Evolutionary conservation across 2,888 invertebrate genomes (phyloP), one percentile per base, ranked within the genome.

Genomic region (Volucella bombylans): DNA sequence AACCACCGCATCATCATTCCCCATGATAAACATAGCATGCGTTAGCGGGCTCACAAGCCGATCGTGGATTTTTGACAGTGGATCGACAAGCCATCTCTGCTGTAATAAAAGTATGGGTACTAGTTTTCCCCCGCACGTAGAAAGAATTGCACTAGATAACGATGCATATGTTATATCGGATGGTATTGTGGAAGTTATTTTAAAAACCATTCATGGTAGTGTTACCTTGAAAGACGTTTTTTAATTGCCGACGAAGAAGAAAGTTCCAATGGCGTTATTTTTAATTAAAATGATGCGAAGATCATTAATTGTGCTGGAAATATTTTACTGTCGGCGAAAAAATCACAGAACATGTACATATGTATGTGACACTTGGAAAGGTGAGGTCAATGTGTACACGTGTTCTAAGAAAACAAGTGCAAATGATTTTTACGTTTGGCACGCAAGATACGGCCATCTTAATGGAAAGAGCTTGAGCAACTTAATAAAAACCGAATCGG

Each of bases 1-100:
- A 43, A 12, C 41, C 39, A 54, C 52, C 18, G 8, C 52, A 31
- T 23, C 10, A 12, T 54, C 31, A 3, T 43, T 43, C 12, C 8
- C 43, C n/a, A n/a, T n/a, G n/a, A n/a, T n/a, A n/a, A n/a, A n/a
- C n/a, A n/a, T n/a, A n/a, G n/a, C n/a, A n/a, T n/a, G n/a, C n/a
- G n/a, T n/a, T n/a, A 8, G 2, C 3, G 8, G 10, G 8, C 6
- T 59, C 6, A 59, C 59, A 8, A 9, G 18, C 11, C 47, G 76
- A n/a, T 59, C n/a, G n/a, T n/a, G n/a, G n/a, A n/a, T n/a, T n/a
- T n/a, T 12, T 49, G 74, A 64, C 12, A 65, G 74, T 14, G 57
- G 55, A 8, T 45, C 61, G 8, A 72, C 59, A 14, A n/a, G 71
- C 15, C 64, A 73, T 47, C 11, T 73, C 23, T 73, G 73, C 11